Base-by-base conservation (phyloP, 1,140 invertebrate genomes). In the Chymomyza costata region DNA sequence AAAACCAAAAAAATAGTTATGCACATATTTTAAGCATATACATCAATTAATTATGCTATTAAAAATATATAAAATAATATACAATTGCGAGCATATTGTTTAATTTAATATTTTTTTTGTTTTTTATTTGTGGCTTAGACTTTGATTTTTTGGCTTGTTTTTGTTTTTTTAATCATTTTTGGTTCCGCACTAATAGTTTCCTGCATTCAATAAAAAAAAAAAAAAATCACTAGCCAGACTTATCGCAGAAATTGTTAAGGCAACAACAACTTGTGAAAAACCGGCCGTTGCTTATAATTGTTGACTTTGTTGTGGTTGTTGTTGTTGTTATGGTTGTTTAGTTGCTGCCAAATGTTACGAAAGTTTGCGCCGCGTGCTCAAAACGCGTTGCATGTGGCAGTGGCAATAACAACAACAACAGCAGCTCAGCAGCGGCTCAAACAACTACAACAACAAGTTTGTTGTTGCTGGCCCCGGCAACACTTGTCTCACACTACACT, bases 1-100 rank as follows among this genome's bases (percentile, higher is more conserved):
- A 60, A 51, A 43, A 44, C 25, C 38, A 52, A 54, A 59, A 41
- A 34, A 40, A 25, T 63, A 69, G 65, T 40, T 54, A 35, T 61
- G 69, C 61, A 39, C 37, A 74, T 76, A 74, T 74, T 60, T 65
- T 78, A 76, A 76, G 70, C 47, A 76, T 65, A 76, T 65, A 54
- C 57, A 39, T 32, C 34, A 57, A 38, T 56, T 32, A 38, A 54
- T 46, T n/a, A n/a, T n/a, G n/a, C n/a, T n/a, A n/a, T n/a, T n/a
- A n/a, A n/a, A n/a, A n/a, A n/a, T n/a, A n/a, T n/a, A n/a, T n/a
- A n/a, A 49, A 58, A 64, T 51, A 54, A 57, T 50, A 34, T 43
- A 50, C 21, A 30, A 21, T 21, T 41, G 39, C n/a, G n/a, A n/a
- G n/a, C n/a, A n/a, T n/a, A n/a, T 21, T 41, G 18, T 39, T 44